These are phyloP conservation scores for Dexiosoma caninum DNA, from an alignment of 2,888 invertebrate genomes.

Conservation along the genomic window DNA sequence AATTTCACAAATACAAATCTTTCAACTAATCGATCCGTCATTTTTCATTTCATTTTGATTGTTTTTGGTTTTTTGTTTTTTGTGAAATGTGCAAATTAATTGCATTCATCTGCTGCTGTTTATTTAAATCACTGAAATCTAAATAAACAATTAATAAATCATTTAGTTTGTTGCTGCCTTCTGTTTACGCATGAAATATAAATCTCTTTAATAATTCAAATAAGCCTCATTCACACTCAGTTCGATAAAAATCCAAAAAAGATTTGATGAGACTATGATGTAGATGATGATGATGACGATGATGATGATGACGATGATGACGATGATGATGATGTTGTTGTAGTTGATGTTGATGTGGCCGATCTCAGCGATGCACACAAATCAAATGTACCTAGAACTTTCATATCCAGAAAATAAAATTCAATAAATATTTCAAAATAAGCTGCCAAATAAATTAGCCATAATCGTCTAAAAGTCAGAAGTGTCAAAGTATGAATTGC, in stretches of 20 bases:
- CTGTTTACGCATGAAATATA: conserved; percentile 8
- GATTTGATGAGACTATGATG: conserved; percentile 3
- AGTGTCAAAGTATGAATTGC: not conserved
- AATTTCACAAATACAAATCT: not conserved
- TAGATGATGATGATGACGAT: not conserved
- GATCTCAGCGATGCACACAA: too few relatives aligned
- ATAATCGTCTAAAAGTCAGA: not conserved
- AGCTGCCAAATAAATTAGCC: too few relatives aligned
- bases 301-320: conserved; percentile 12
- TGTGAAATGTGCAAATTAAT: conserved; percentile 55
- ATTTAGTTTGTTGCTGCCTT: conserved; percentile 23
- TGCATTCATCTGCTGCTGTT: conserved; percentile 47
- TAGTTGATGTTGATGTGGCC: not conserved
- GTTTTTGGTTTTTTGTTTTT: too few relatives aligned
- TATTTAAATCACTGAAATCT: conserved; percentile 49
- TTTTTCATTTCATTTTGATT: not conserved
- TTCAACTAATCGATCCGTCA: conserved; percentile 34
- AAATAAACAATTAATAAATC: conserved; percentile 62
- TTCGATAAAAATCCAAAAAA: conserved; percentile 8
- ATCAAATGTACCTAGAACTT: too few relatives aligned
- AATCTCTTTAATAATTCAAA: conserved; percentile 37
- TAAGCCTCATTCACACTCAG: conserved; percentile 39
- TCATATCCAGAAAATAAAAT: too few relatives aligned
- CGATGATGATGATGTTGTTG: not conserved
- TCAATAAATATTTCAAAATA: too few relatives aligned